These are phyloP conservation scores for Vanessa tameamea DNA, from an alignment of 1,140 invertebrate genomes.

Conservation along the genomic window DNA sequence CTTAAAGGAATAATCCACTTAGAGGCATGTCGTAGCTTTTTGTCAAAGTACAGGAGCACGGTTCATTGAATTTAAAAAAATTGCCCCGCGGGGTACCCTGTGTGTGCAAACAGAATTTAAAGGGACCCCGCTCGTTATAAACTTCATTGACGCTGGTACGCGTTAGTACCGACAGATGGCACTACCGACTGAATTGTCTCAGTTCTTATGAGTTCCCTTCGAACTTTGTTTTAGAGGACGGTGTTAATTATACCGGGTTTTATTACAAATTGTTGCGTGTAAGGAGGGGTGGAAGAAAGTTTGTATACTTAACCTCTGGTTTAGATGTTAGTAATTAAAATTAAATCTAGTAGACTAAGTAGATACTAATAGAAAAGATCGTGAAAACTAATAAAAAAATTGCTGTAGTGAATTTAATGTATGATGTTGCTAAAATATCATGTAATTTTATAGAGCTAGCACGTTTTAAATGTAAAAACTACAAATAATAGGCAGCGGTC, in stretches of 20 bases:
- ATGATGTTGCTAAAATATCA: too few species aligned
- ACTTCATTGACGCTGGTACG: constrained; percentile 10
- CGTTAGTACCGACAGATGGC: constrained; percentile 49
- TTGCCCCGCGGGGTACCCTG: constrained; percentile 64
- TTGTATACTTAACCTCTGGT: too few species aligned
- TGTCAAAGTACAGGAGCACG: constrained; percentile 67
- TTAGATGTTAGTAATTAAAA: too few species aligned
- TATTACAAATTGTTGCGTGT: neutral
- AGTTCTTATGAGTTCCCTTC: neutral
- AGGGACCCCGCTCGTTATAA: constrained; percentile 10
- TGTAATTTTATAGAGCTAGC: too few species aligned
- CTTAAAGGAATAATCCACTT: constrained; percentile 75
- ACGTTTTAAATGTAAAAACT: too few species aligned
- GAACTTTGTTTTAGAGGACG: neutral
- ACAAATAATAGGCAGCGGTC: too few species aligned
- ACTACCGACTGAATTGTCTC: constrained; percentile 32
- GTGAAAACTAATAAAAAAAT: too few species aligned
- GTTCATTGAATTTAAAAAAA: constrained; percentile 75
- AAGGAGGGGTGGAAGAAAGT: neutral
- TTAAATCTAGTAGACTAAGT: too few species aligned
- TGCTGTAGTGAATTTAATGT: too few species aligned
- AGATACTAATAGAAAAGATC: too few species aligned
- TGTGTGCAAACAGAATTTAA: constrained; percentile 59
- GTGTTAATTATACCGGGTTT: neutral
- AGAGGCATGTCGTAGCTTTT: constrained; percentile 74